Conservation (phyloP, 2,797 vertebrate species). For the Hyperoplus immaculatus region DNA sequence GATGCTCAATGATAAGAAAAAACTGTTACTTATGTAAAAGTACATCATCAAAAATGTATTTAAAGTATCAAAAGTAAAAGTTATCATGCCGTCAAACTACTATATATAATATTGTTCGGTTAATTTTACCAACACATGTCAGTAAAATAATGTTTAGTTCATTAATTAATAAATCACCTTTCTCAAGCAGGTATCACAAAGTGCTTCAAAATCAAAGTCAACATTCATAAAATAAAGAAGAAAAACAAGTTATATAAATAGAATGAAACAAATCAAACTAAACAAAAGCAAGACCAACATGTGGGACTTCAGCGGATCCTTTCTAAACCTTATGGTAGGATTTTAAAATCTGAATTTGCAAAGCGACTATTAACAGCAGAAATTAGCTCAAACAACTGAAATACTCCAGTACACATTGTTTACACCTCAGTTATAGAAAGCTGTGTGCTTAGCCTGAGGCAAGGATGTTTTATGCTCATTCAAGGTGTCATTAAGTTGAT, state of each 20-base stretch:
- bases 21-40: background rate
- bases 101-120: background rate
- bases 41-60: background rate
- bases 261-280: background rate
- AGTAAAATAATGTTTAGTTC: background rate
- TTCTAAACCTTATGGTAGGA: background rate
- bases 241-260: background rate
- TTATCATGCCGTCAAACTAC: background rate
- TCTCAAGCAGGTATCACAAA: background rate
- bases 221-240: background rate
- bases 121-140: background rate
- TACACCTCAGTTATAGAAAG: constrained; percentile 7
- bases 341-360: too few species aligned
- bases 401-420: background rate
- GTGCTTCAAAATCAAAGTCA: background rate
- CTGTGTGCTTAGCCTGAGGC: constrained; percentile 36
- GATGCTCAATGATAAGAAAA: background rate
- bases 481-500: constrained; percentile 49
- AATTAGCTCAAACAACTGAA: background rate
- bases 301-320: background rate
- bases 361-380: background rate
- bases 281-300: background rate
- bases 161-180: background rate
- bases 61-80: background rate
- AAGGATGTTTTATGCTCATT: constrained; percentile 42